A percentile compares a stretch with the other conserved stretches of the same genome.
Evolutionary conservation across 1,140 invertebrate genomes (phyloP).

Genomic region (Thereuonema tuberculata): DNA sequence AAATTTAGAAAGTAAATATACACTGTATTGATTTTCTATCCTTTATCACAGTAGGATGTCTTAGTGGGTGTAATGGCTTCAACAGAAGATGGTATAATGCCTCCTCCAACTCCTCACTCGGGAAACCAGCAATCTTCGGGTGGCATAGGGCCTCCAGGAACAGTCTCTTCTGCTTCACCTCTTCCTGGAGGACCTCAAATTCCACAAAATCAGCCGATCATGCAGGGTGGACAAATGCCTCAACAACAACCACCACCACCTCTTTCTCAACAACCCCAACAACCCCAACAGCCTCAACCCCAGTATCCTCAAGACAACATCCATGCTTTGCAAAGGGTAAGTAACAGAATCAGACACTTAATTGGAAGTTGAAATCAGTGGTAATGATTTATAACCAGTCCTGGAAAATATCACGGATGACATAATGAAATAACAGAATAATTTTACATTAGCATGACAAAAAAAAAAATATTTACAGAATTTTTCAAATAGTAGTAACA

Average conservation of each 20-base stretch:
- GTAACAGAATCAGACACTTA: too few relatives aligned
- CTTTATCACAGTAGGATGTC: too few relatives aligned
- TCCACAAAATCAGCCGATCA: background rate
- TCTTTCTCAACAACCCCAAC: background rate
- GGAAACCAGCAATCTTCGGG: background rate
- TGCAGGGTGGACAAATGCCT: background rate
- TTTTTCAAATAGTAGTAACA: background rate
- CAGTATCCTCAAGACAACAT: constrained; percentile 7
- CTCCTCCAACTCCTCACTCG: background rate
- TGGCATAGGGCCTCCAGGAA: background rate
- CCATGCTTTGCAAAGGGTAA: constrained; percentile 8
- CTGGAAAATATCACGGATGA: background rate
- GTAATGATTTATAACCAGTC: background rate
- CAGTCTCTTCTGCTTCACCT: background rate
- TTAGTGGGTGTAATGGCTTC: background rate
- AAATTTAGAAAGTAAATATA: too few relatives aligned
- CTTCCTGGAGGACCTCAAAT: background rate
- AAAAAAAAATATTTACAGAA: background rate
- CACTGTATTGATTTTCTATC: too few relatives aligned
- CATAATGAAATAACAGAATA: background rate
- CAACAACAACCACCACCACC: constrained; percentile 1
- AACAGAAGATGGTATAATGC: background rate
- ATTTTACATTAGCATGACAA: background rate
- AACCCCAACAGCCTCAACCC: background rate
- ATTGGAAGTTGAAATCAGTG: background rate